phyloP scores from a whole-genome alignment of 2,888 invertebrate genomes.

The Andrena dorsata region DNA sequence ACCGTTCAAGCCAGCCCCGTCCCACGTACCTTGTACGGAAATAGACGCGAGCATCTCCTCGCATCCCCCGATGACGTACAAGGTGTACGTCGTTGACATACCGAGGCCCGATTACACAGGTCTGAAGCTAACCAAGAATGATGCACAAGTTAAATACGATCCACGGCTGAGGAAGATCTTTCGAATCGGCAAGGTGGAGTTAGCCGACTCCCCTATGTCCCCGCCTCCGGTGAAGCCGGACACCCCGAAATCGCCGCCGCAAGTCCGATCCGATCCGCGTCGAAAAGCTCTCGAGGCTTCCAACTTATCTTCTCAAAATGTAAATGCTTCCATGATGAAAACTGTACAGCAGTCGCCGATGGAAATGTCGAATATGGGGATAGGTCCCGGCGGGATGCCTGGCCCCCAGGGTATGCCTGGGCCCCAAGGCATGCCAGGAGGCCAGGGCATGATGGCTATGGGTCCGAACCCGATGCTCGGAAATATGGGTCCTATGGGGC shows the following conservation, averaged over 20 bases:
- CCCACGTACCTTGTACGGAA: slow-evolving; percentile 94
- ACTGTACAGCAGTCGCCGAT: slow-evolving; percentile 64
- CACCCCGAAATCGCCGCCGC: slow-evolving; percentile 84
- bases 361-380: slow-evolving; percentile 72
- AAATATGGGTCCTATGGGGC: slow-evolving; percentile 77
- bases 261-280: slow-evolving; percentile 81
- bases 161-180: slow-evolving; percentile 92
- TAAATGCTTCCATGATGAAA: slow-evolving; percentile 73
- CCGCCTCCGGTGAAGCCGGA: slow-evolving; percentile 85
- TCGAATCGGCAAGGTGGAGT: slow-evolving; percentile 87
- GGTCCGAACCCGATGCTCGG: slow-evolving; percentile 77
- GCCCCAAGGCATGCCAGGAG: slow-evolving; percentile 61
- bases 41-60: slow-evolving; percentile 93
- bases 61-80: slow-evolving; percentile 91
- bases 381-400: slow-evolving; percentile 63
- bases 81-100: slow-evolving; percentile 88
- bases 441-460: slow-evolving; percentile 74
- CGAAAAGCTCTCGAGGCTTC: slow-evolving; percentile 81
- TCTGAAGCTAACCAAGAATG: slow-evolving; percentile 89
- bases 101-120: slow-evolving; percentile 92
- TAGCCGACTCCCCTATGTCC: slow-evolving; percentile 88
- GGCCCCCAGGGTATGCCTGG: slow-evolving; percentile 60
- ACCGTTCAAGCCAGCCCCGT: slow-evolving; percentile 93
- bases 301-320: slow-evolving; percentile 67
- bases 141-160: slow-evolving; percentile 90